These are phyloP conservation scores for human (Homo sapiens) DNA, from an alignment of 2,113 vertebrate species.

Conservation along the genomic window DNA sequence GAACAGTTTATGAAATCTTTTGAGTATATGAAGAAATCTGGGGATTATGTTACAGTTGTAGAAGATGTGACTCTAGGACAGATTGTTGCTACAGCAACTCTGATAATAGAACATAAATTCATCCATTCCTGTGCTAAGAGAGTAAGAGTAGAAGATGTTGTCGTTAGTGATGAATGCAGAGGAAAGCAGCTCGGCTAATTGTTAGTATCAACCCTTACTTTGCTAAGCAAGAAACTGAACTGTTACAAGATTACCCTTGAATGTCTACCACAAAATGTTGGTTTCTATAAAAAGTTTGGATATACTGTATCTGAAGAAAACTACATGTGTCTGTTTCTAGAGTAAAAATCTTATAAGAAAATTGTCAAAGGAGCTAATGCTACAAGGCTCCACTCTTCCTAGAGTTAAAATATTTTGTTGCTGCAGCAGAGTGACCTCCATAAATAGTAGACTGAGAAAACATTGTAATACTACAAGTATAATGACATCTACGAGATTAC, in stretches of 20 bases:
- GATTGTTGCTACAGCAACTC: conserved; percentile 94
- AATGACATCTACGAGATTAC: conserved; percentile 70
- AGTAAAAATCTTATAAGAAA: conserved; percentile 81
- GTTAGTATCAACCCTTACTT: conserved; percentile 92
- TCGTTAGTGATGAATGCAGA: conserved; percentile 93
- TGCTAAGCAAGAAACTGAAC: conserved; percentile 95
- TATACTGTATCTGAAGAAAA: conserved; percentile 92
- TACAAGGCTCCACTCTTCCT: conserved; percentile 61
- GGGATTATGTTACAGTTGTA: conserved; percentile 93
- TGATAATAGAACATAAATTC: conserved; percentile 97
- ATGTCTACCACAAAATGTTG: conserved; percentile 93
- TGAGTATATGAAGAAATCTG: conserved; percentile 95
- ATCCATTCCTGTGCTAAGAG: conserved; percentile 98
- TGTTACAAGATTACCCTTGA: conserved; percentile 99
- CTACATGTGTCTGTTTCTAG: conserved; percentile 94
- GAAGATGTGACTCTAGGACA: conserved; percentile 93
- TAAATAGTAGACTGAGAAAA: conserved; percentile 53
- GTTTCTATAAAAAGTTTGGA: conserved; percentile 96
- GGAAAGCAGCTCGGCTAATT: conserved; percentile 98
- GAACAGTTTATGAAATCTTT: conserved; percentile 96
- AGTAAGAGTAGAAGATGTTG: conserved; percentile 96
- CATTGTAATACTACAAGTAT: conserved; percentile 46
- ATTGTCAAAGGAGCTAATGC: conserved; percentile 66
- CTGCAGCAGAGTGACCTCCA: conserved; percentile 74
- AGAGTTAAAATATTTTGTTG: conserved; percentile 70